Percentiles rank a stretch among this genome's conserved stretches.
phyloP scores from a whole-genome alignment of 2,797 vertebrate genomes.

The Sebastes itinus region DNA sequence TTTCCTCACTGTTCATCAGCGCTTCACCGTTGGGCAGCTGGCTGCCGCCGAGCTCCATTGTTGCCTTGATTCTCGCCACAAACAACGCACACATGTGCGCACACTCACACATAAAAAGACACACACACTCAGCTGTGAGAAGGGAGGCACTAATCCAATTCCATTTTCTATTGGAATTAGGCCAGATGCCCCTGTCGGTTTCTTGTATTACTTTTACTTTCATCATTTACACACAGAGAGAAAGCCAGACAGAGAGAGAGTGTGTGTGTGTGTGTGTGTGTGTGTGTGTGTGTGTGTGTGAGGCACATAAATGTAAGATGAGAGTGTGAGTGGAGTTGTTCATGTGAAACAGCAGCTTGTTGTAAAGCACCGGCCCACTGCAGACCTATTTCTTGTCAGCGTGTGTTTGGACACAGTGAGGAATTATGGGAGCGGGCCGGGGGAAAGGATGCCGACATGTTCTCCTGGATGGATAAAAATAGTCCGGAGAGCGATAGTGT shows the following conservation, averaged over 20 bases:
- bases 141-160: conserved; percentile 66
- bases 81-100: background rate
- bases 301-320: conserved; percentile 45
- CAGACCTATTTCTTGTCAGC: conserved; percentile 53
- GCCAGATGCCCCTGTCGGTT: conserved; percentile 69
- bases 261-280: background rate
- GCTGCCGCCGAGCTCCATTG: conserved; percentile 49
- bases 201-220: conserved; percentile 67
- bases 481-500: conserved; percentile 9
- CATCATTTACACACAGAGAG: conserved; percentile 56
- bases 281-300: background rate
- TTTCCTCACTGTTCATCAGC: conserved; percentile 48
- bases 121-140: conserved; percentile 36
- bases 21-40: conserved; percentile 49
- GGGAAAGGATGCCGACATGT: conserved; percentile 38
- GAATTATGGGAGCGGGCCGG: conserved; percentile 51
- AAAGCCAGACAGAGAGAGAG: conserved; percentile 1
- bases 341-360: conserved; percentile 53
- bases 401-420: conserved; percentile 62
- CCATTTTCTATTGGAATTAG: conserved; percentile 68
- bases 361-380: conserved; percentile 42
- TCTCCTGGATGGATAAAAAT: conserved; percentile 58
- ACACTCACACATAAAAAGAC: background rate
- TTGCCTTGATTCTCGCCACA: conserved; percentile 22
- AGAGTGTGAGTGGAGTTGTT: conserved; percentile 47